Conservation (phyloP, 1,140 invertebrate genomes). For the Psix sp. region DNA sequence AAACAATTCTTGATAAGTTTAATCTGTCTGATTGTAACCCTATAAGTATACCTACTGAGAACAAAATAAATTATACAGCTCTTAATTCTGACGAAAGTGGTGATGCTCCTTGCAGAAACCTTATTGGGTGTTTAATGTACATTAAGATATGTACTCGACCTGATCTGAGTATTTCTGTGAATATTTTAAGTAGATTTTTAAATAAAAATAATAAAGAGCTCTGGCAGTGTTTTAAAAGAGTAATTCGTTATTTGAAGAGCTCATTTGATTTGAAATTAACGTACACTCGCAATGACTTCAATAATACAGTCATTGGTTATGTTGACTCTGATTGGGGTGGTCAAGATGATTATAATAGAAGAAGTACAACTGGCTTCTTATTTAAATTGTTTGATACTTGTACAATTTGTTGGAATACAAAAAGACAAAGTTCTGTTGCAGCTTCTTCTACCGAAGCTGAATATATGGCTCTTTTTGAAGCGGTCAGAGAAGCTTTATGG, state of each 20-base stretch:
- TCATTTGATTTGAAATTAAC: constrained; percentile 62
- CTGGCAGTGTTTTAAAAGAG: constrained; percentile 61
- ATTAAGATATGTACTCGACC: not conserved
- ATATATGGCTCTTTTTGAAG: constrained; percentile 64
- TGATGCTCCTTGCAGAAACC: not conserved
- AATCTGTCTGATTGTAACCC: not conserved
- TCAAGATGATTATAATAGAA: constrained; percentile 20
- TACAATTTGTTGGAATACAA: constrained; percentile 61
- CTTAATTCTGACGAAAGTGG: not conserved
- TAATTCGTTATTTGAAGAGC: constrained; percentile 64
- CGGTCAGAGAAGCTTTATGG: constrained; percentile 43
- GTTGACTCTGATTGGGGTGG: constrained; percentile 48
- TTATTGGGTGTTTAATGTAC: constrained; percentile 3
- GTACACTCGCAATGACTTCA: constrained; percentile 27
- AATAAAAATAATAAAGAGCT: constrained; percentile 28
- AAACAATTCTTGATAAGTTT: constrained; percentile 17
- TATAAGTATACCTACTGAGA: not conserved
- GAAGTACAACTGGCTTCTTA: constrained; percentile 47
- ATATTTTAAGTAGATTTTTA: not conserved
- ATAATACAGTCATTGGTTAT: constrained; percentile 39
- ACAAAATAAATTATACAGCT: not conserved
- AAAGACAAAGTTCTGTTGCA: constrained; percentile 63
- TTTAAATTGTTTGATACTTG: constrained; percentile 43
- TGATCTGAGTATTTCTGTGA: not conserved
- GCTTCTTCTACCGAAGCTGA: too few relatives aligned